These are phyloP conservation scores for Cygnus buccinator DNA, from an alignment of 2,113 vertebrate genomes.

Conservation along the genomic window DNA sequence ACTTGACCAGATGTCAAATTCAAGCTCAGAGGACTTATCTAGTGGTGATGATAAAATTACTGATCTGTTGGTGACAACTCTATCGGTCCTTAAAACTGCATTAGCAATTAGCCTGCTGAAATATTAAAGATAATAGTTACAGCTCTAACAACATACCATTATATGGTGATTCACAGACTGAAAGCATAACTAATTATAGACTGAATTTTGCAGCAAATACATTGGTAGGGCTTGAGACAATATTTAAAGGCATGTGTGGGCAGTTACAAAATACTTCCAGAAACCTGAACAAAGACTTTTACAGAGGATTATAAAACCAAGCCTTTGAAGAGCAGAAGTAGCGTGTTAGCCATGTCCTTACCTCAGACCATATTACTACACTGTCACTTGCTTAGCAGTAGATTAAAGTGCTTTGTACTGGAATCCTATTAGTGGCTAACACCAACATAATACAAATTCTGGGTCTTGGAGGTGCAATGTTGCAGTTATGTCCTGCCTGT, in stretches of 20 bases:
- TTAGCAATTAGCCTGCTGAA: constrained; percentile 33
- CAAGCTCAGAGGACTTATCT: neutral
- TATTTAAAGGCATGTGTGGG: constrained; percentile 39
- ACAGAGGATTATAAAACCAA: constrained; percentile 42
- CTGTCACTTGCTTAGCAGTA: constrained; percentile 36
- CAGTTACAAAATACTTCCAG: constrained; percentile 33
- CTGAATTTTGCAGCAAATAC: constrained; percentile 20
- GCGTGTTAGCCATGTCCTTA: constrained; percentile 31
- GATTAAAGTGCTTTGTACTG: constrained; percentile 54
- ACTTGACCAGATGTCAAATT: constrained; percentile 26
- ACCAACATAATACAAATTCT: neutral
- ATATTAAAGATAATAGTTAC: constrained; percentile 26
- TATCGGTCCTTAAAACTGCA: constrained; percentile 19
- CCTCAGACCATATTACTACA: constrained; percentile 7
- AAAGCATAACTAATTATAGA: constrained; percentile 46
- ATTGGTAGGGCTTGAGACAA: neutral
- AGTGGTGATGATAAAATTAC: constrained; percentile 5
- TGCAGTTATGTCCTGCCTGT: neutral
- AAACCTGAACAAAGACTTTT: constrained; percentile 42
- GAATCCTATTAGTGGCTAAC: constrained; percentile 56
- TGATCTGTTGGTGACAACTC: neutral
- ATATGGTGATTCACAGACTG: constrained; percentile 21
- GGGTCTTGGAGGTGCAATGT: neutral
- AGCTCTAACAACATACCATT: neutral
- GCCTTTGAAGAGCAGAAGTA: constrained; percentile 54